Base-by-base conservation (phyloP, 2,797 vertebrate species). In the Lagorchestes hirsutus region DNA sequence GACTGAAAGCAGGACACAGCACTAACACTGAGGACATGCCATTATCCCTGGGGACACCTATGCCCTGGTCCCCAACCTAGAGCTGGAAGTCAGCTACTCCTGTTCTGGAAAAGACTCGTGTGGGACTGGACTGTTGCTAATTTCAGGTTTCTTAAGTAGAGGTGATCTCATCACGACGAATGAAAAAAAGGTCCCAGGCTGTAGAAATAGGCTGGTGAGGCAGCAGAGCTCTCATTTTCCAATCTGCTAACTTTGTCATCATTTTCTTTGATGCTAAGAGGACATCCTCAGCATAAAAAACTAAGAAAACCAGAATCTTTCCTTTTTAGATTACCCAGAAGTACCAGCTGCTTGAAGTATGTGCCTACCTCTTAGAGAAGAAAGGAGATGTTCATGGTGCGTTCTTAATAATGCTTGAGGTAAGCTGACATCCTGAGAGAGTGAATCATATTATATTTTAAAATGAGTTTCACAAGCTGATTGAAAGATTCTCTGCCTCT, bases 381-480 rank as follows among this genome's bases (percentile, higher is more conserved):
- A 99, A 99, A 97, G 99, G 99, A 93, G 99, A 99, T 93, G 97
- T 99, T 92, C 99, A 99, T 0, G 99, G 99, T 97, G 99, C 99
- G 67, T 99, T 99, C 96, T 96, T 98, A 98, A 99, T 99, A 94
- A 98, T 99, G 98, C 99, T 99, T 28, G 98, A 99, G 99, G 99
- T 99, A 98, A 97, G 4, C 57, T 91, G 90, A n/a, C 50, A n/a
- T 54, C 90, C 52, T 31, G 90, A 54, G 29, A 18, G 94, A 40
- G 22, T 22, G 18, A 40, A 40, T 50, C 74, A 27, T 46, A 40
- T 24, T 46, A 11, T 46, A 24, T 82, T 46, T 82, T 46, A 27
- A 82, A 46, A 82, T 46, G 74, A 46, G 40, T 87, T 87, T 87
- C 40, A 11, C 74, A 87, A 27, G 74, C 74, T 27, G 40, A 40